A percentile compares a stretch with the other conserved stretches of the same genome.
phyloP scores from a whole-genome alignment of 2,888 invertebrate species.

The Steinernema hermaphroditum region DNA sequence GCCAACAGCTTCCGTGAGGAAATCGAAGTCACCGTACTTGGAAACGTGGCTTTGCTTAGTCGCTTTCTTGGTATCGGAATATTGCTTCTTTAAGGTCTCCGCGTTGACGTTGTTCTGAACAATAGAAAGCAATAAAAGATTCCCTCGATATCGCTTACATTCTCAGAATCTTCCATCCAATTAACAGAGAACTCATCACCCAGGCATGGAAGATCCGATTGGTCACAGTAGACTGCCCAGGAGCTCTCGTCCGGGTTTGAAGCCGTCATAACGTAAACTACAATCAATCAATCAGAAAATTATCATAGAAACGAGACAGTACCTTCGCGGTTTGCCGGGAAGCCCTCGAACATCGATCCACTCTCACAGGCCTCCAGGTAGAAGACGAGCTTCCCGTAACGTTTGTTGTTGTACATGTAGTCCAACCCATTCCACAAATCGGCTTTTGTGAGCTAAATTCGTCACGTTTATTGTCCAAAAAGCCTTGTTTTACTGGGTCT shows the following conservation, averaged over 20 bases:
- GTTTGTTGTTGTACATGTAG: constrained; percentile 67
- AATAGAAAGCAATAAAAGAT: not conserved
- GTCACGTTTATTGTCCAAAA: constrained; percentile 45
- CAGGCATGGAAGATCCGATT: constrained; percentile 63
- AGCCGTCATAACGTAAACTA: constrained; percentile 72
- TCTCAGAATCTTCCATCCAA: constrained; percentile 73
- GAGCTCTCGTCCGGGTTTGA: constrained; percentile 71
- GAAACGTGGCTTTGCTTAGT: constrained; percentile 72
- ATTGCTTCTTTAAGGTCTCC: constrained; percentile 72
- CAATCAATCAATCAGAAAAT: constrained; percentile 28
- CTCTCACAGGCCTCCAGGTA: constrained; percentile 73
- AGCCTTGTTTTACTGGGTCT: not conserved
- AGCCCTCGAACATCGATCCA: constrained; percentile 71
- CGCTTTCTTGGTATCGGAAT: constrained; percentile 70
- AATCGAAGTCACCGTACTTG: constrained; percentile 71
- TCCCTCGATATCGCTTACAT: constrained; percentile 48
- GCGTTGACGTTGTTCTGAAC: constrained; percentile 52
- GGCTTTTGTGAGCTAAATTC: not conserved
- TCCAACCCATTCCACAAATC: constrained; percentile 63
- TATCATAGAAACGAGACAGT: constrained; percentile 71
- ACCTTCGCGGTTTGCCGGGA: constrained; percentile 24
- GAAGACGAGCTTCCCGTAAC: constrained; percentile 70
- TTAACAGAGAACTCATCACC: constrained; percentile 73
- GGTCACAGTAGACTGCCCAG: constrained; percentile 71
- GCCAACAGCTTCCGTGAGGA: constrained; percentile 61